A percentile compares a stretch with the other conserved stretches of the same genome.
Conservation (phyloP, 2,888 invertebrate species). For the Campaea margaritaria region DNA sequence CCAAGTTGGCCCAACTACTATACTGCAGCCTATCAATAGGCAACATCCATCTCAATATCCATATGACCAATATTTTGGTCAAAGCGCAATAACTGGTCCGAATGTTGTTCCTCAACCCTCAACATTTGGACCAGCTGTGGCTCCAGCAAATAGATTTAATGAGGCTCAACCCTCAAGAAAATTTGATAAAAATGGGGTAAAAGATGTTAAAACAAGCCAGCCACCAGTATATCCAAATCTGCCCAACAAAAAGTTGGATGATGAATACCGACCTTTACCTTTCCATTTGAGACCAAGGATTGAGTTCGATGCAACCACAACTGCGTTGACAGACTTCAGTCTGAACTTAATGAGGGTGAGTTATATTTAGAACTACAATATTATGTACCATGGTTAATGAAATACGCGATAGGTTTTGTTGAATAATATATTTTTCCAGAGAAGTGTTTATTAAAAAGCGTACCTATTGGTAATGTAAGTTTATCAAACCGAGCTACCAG, state of each 20-base stretch:
- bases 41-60: constrained; percentile 2
- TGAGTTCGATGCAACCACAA: constrained; percentile 22
- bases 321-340: constrained; percentile 35
- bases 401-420: too few species aligned
- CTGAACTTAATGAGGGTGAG: constrained; percentile 38
- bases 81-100: background rate
- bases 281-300: constrained; percentile 3
- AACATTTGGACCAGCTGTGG: background rate
- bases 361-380: background rate
- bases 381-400: too few species aligned
- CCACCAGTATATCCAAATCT: constrained; percentile 4
- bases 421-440: too few species aligned
- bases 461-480: too few species aligned
- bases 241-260: background rate
- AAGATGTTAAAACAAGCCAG: too few species aligned
- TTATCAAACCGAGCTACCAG: too few species aligned
- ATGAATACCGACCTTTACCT: background rate
- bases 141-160: too few species aligned
- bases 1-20: background rate
- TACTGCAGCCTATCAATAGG: background rate
- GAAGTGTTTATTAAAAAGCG: too few species aligned
- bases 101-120: constrained; percentile 2
- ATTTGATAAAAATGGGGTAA: too few species aligned
- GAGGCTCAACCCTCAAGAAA: too few species aligned
- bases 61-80: background rate